These are phyloP conservation scores for Furcula furcula DNA, from an alignment of 2,888 invertebrate genomes.

Conservation along the genomic window DNA sequence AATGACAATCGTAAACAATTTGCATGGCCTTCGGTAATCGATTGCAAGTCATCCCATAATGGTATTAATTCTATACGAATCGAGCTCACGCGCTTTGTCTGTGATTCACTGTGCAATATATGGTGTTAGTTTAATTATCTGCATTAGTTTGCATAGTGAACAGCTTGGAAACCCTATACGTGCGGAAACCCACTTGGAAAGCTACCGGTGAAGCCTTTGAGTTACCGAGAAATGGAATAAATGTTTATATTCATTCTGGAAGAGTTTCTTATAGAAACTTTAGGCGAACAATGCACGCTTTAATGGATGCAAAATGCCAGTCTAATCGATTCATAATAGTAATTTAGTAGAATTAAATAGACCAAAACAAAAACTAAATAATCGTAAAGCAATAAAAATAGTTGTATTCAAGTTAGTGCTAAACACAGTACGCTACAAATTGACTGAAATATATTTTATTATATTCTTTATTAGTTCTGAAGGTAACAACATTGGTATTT, in stretches of 20 bases:
- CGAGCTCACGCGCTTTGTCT: conserved; percentile 9
- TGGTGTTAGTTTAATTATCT: conserved; percentile 22
- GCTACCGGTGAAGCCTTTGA: conserved; percentile 9
- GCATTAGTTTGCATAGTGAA: conserved; percentile 15
- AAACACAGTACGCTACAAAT: too few species aligned
- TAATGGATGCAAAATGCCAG: too few species aligned
- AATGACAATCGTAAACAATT: conserved; percentile 4
- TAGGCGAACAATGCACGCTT: too few species aligned
- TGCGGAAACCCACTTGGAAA: conserved; percentile 31
- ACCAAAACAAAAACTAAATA: too few species aligned
- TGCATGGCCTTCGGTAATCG: conserved; percentile 10
- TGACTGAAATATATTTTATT: too few species aligned
- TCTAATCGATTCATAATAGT: too few species aligned
- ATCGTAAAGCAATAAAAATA: too few species aligned
- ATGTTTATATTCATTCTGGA: not conserved
- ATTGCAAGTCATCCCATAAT: conserved; percentile 26
- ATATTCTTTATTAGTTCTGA: too few species aligned
- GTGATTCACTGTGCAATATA: conserved; percentile 23
- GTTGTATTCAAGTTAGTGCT: too few species aligned
- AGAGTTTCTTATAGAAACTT: conserved; percentile 3
- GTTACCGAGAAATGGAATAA: not conserved
- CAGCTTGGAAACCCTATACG: conserved; percentile 26
- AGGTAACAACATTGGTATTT: too few species aligned
- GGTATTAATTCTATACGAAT: conserved; percentile 14
- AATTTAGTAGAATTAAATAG: too few species aligned